Evolutionary conservation across 2,888 invertebrate genomes (phyloP).

Genomic region (Hemicrepidius hirtus): DNA sequence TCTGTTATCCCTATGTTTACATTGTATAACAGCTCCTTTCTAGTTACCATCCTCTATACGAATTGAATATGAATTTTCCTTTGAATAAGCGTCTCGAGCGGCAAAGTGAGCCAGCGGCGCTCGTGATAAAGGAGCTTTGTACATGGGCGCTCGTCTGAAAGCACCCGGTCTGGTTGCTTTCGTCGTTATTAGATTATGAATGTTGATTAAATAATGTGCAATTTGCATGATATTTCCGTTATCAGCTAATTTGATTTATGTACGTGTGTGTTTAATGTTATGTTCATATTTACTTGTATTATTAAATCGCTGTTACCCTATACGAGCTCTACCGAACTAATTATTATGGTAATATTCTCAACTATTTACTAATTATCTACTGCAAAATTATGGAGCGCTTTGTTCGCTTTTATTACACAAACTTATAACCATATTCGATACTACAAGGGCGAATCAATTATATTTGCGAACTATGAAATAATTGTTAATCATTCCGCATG

Average conservation of each 20-base stretch:
- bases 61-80: conserved; percentile 63
- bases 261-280: conserved; percentile 39
- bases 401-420: not conserved
- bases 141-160: conserved; percentile 34
- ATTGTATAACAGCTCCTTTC: conserved; percentile 63
- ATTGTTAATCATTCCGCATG: too few relatives aligned
- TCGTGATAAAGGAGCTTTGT: conserved; percentile 43
- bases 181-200: conserved; percentile 47
- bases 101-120: conserved; percentile 46
- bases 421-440: too few relatives aligned
- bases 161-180: conserved; percentile 31
- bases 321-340: conserved; percentile 4
- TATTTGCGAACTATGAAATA: too few relatives aligned
- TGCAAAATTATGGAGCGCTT: not conserved
- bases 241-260: conserved; percentile 46
- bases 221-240: conserved; percentile 52
- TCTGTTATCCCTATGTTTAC: conserved; percentile 62
- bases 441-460: too few relatives aligned
- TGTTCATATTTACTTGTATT: conserved; percentile 30
- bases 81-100: conserved; percentile 51
- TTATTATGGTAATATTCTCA: conserved; percentile 28
- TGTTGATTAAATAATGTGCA: conserved; percentile 52
- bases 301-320: conserved; percentile 38
- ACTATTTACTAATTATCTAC: conserved; percentile 25
- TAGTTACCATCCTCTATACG: conserved; percentile 62